Evolutionary conservation across 2,888 invertebrate genomes (phyloP).

Genomic region (Pimpla rufipes): DNA sequence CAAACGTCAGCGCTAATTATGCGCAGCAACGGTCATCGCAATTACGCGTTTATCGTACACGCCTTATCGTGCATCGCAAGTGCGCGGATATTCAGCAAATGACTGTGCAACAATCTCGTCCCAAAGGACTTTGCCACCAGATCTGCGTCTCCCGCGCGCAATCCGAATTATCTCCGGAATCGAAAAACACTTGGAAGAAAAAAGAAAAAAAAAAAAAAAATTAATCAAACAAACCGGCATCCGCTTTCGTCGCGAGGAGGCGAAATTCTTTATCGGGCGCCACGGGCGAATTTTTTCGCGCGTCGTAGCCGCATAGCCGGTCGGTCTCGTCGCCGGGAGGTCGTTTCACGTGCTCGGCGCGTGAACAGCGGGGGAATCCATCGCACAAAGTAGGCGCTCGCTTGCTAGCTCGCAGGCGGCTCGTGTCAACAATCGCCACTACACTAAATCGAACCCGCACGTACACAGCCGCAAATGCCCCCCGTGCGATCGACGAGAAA

Average conservation of each 20-base stretch:
- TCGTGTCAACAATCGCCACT: constrained; percentile 23
- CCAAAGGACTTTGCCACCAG: background rate
- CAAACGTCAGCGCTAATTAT: background rate
- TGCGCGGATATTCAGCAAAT: background rate
- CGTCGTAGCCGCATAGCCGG: constrained; percentile 17
- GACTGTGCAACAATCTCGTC: background rate
- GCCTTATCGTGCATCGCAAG: background rate
- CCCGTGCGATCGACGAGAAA: background rate
- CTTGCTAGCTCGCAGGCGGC: constrained; percentile 21
- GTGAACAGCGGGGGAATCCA: constrained; percentile 44
- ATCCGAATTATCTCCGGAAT: background rate
- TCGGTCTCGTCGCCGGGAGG: background rate
- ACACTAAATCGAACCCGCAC: background rate
- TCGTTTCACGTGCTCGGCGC: constrained; percentile 51
- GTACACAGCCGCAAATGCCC: background rate
- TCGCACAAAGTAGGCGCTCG: constrained; percentile 35
- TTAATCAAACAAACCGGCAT: too few relatives aligned
- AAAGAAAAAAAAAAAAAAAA: background rate
- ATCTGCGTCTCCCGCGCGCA: background rate
- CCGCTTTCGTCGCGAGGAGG: too few relatives aligned
- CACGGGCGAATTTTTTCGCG: background rate
- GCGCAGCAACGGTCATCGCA: background rate
- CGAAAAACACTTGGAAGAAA: background rate
- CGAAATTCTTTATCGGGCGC: constrained; percentile 33
- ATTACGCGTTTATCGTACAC: background rate